Evolutionary conservation across 2,888 invertebrate species (phyloP).

Genomic region (Synergus laeviventris): DNA sequence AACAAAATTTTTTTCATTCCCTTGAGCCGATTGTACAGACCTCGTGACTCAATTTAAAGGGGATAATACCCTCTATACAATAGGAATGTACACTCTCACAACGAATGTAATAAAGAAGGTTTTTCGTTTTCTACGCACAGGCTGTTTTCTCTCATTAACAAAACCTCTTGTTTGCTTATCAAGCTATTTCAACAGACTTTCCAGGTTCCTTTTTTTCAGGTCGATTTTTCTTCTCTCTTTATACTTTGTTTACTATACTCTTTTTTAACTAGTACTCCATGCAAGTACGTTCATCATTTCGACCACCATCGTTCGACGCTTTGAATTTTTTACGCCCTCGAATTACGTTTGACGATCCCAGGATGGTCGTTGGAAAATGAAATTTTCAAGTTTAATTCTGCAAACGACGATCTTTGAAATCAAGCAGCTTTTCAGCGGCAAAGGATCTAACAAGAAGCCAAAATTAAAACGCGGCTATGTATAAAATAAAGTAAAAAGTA

Average conservation of each 20-base stretch:
- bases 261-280: background rate
- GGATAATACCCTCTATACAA: constrained; percentile 32
- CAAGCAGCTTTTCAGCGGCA: constrained; percentile 27
- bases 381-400: constrained; percentile 33
- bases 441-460: background rate
- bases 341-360: constrained; percentile 26
- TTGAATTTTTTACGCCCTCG: constrained; percentile 34
- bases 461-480: background rate
- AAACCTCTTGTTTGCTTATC: constrained; percentile 15
- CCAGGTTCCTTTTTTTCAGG: background rate
- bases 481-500: too few relatives aligned
- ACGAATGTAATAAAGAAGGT: constrained; percentile 56
- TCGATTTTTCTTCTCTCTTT: background rate
- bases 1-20: constrained; percentile 37
- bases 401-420: constrained; percentile 23
- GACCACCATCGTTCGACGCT: constrained; percentile 27
- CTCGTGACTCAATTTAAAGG: constrained; percentile 33
- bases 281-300: constrained; percentile 29
- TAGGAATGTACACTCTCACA: constrained; percentile 49
- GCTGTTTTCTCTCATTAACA: constrained; percentile 33
- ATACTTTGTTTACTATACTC: background rate
- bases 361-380: constrained; percentile 22
- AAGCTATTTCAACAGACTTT: constrained; percentile 17
- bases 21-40: constrained; percentile 40
- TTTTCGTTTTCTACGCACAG: constrained; percentile 45